Percentiles rank a stretch among this genome's conserved stretches.
Conservation (phyloP, 2,113 vertebrate species). For the Diphyllodes magnificus region DNA sequence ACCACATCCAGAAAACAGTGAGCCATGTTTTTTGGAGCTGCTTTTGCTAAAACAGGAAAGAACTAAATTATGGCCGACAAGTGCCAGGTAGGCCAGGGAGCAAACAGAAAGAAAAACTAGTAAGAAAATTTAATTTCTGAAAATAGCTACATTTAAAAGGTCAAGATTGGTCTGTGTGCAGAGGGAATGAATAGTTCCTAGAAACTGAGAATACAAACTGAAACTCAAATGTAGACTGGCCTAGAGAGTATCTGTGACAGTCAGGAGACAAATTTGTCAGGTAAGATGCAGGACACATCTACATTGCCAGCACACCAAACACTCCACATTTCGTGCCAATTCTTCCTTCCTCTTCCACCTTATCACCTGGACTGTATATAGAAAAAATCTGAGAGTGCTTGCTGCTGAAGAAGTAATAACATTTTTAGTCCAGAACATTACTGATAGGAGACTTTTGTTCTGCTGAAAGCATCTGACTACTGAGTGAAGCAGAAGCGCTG, state of each 20-base stretch:
- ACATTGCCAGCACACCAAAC: neutral
- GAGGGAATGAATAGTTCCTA: neutral
- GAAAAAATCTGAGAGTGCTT: neutral
- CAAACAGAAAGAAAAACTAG: neutral
- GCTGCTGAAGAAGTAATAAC: neutral
- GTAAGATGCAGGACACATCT: neutral
- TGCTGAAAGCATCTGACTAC: neutral
- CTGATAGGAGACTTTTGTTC: neutral
- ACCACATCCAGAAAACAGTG: neutral
- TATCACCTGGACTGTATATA: neutral
- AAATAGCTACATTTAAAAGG: neutral
- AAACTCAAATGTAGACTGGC: neutral
- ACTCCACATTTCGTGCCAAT: neutral
- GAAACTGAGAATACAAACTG: neutral
- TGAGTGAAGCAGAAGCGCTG: neutral
- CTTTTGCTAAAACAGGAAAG: neutral
- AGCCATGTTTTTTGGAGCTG: neutral
- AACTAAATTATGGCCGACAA: neutral
- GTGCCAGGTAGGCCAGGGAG: neutral
- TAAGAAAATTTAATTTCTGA: neutral
- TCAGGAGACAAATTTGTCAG: neutral
- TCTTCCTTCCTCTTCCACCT: neutral
- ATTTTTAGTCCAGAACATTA: neutral
- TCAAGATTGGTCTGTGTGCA: neutral
- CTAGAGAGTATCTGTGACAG: neutral